Conservation (phyloP, 2,888 invertebrate genomes). For the Omphaloscelis lunosa region DNA sequence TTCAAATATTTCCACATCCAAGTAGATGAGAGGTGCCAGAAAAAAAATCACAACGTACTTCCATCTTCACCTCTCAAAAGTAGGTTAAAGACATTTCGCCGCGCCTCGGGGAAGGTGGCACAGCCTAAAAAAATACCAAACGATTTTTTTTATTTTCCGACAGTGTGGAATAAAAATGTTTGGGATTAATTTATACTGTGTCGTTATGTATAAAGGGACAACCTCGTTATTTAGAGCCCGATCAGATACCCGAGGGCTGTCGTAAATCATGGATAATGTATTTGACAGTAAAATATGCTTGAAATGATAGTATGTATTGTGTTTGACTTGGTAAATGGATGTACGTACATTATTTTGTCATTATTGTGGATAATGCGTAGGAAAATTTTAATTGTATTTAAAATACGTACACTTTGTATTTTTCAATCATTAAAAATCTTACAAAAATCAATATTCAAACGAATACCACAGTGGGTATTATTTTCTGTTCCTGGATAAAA, state of each 20-base stretch:
- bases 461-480: neutral
- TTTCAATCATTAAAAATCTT: neutral
- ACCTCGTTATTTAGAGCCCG: conserved; percentile 62
- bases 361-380: neutral
- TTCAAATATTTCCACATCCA: conserved; percentile 16
- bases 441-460: neutral
- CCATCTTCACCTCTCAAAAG: conserved; percentile 46
- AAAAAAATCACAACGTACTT: conserved; percentile 35
- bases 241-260: conserved; percentile 64
- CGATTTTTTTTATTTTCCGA: conserved; percentile 1
- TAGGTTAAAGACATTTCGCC: conserved; percentile 54
- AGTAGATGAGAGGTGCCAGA: conserved; percentile 5
- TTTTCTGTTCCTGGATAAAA: neutral
- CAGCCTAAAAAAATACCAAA: conserved; percentile 40
- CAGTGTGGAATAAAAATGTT: conserved; percentile 18
- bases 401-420: too few relatives aligned
- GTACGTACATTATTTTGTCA: neutral
- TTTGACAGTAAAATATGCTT: conserved; percentile 70
- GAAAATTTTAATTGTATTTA: neutral
- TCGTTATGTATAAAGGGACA: conserved; percentile 51
- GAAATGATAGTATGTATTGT: conserved; percentile 58
- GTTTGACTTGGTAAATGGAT: conserved; percentile 46
- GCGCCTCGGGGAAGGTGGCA: conserved; percentile 31
- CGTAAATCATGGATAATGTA: conserved; percentile 69
- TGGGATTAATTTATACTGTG: conserved; percentile 48